Base-by-base conservation (phyloP, 2,797 vertebrate genomes). In the Podarcis siculus region DNA sequence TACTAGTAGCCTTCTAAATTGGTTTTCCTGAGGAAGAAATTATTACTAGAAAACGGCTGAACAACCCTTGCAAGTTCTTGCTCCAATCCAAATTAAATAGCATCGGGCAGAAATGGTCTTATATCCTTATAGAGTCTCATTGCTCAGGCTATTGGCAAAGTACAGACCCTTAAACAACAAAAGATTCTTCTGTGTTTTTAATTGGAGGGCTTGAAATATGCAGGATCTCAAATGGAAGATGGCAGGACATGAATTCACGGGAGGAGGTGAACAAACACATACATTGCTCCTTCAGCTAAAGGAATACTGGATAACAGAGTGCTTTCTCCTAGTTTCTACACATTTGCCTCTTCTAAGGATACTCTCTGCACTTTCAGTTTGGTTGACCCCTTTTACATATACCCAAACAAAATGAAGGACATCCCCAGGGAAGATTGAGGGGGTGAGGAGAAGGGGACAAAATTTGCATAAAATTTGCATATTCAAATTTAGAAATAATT, bases 21-120 rank as follows among this genome's bases (percentile, higher is more conserved):
- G 7, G 0, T 93, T 86, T 93, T 93, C 6, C 72, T 90, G 72
- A 8, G 76, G 90, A 91, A 94, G 78, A 37, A 45, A 88, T 86
- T 90, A 90, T 92, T 85, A 64, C 30, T 39, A 83, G 58, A 89
- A 93, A 84, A 5, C 71, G 87, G 85, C 58, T 91, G 72, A 89
- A 76, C 2, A 89, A 9, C 21, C 85, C 4, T 89, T 87, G 37
- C 85, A 67, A 42, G 8, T 89, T 91, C 5, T 86, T 9, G 10
- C 66, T 90, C 79, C 83, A 95, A 81, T 88, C 92, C 45, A 8
- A 81, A 27, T 64, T 85, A 80, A 87, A 86, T 83, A 86, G 55
- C 2, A 90, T 81, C n/a, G 88, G 6, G 35, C 0, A 79, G 71
- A 23, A 88, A 1, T 83, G 78, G 49, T 3, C 12, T 75, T 78